Evolutionary conservation across 2,113 vertebrate species (phyloP), one percentile per base, ranked within the genome.

Genomic region (Hydrochoerus hydrochaeris): DNA sequence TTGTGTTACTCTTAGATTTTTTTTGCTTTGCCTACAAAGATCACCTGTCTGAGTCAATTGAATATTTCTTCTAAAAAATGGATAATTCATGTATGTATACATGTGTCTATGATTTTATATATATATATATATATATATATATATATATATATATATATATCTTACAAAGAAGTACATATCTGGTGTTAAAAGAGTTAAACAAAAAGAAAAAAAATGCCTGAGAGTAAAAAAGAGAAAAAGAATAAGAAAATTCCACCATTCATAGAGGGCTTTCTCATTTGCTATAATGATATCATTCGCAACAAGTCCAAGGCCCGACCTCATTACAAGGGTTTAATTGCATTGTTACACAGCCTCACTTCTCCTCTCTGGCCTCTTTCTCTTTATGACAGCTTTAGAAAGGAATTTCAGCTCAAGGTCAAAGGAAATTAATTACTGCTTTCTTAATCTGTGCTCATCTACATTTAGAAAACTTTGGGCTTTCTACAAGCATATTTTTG

Each of bases 311-410:
- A 99, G 99, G 99, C 99, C 98, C 99, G 99, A 99, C 99, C 99
- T 99, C 99, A 99, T 99, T 99, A 99, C 99, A 99, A 99, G 99
- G 99, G 99, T 99, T 99, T 99, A 99, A 99, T 99, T 99, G 99
- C 99, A 99, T 99, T 99, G 99, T 99, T 99, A 99, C 99, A 99
- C 99, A 99, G 99, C 99, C 99, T 99, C 99, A 99, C 99, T 99
- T 99, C 98, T 99, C 98, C 99, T 99, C 98, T 99, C 98, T 98
- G 98, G 98, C 99, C 99, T 99, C 99, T 99, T 99, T 99, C 98
- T 99, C 98, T 99, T 99, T 99, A 99, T 99, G 99, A 99, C 99
- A 99, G 99, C 98, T 99, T 98, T 99, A 99, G 99, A 99, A 99
- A 99, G 98, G 98, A 99, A 99, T 99, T 99, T 98, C 98, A 98